Evolutionary conservation across 2,113 vertebrate species (phyloP).

Genomic region (Sylvietta virens): DNA sequence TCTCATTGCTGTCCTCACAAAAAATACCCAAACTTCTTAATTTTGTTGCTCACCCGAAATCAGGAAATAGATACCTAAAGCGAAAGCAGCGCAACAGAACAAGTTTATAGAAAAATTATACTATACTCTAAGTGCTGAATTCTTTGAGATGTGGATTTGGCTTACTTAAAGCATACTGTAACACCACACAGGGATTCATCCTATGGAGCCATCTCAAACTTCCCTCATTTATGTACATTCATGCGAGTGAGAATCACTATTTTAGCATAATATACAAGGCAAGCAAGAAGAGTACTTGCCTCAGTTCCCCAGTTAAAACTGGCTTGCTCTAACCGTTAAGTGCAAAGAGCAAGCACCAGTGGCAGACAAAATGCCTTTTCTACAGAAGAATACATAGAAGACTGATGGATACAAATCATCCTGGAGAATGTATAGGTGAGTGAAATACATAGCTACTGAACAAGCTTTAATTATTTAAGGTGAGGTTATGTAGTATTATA

Average conservation of each 20-base stretch:
- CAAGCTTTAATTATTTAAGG: slow-evolving; percentile 10
- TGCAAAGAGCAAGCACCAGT: slow-evolving; percentile 52
- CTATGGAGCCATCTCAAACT: slow-evolving; percentile 28
- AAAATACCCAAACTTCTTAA: background rate
- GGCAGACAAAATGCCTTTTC: slow-evolving; percentile 1
- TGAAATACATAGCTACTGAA: background rate
- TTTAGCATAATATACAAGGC: slow-evolving; percentile 53
- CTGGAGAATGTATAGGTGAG: background rate
- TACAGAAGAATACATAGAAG: slow-evolving; percentile 21
- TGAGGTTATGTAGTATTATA: slow-evolving; percentile 21
- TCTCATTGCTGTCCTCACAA: slow-evolving; percentile 32
- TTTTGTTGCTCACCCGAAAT: slow-evolving; percentile 25
- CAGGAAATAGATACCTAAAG: background rate
- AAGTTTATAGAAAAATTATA: background rate
- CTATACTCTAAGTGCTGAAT: slow-evolving; percentile 26
- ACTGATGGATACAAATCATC: slow-evolving; percentile 27
- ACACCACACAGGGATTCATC: background rate
- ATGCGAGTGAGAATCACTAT: background rate
- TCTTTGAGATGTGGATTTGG: slow-evolving; percentile 52
- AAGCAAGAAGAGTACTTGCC: slow-evolving; percentile 34
- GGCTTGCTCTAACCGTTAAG: slow-evolving; percentile 54
- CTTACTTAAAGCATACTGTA: slow-evolving; percentile 35
- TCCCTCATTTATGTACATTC: slow-evolving; percentile 60
- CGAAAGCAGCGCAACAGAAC: background rate
- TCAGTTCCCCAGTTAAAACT: slow-evolving; percentile 48